These are phyloP conservation scores for Belgica antarctica DNA, from an alignment of 2,888 invertebrate species.

Conservation along the genomic window DNA sequence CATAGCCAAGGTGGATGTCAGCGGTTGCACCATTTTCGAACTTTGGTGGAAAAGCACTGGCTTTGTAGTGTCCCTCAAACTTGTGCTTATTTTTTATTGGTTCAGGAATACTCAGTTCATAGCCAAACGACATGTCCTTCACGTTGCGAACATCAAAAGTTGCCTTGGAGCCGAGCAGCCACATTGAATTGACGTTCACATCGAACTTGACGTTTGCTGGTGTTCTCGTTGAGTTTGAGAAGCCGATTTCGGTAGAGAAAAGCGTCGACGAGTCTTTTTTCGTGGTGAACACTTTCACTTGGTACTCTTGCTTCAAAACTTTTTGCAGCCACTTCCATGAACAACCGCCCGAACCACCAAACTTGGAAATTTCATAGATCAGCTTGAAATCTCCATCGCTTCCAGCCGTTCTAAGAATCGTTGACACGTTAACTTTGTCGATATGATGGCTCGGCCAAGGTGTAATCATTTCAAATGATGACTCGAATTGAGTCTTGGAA, in stretches of 20 bases:
- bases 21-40: constrained; percentile 49
- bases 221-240: constrained; percentile 58
- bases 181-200: constrained; percentile 59
- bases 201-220: background rate
- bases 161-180: constrained; percentile 51
- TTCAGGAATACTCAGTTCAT: constrained; percentile 26
- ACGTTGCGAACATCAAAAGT: constrained; percentile 2
- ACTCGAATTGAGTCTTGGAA: background rate
- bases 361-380: constrained; percentile 55
- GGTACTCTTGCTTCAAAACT: constrained; percentile 58
- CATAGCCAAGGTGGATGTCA: constrained; percentile 19
- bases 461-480: constrained; percentile 50
- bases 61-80: constrained; percentile 23
- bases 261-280: constrained; percentile 53
- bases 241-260: constrained; percentile 56
- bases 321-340: constrained; percentile 59
- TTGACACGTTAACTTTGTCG: constrained; percentile 50
- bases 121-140: constrained; percentile 22
- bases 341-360: constrained; percentile 55
- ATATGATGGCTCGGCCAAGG: constrained; percentile 54
- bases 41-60: constrained; percentile 48
- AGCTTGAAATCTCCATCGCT: constrained; percentile 50
- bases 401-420: constrained; percentile 48
- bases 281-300: constrained; percentile 55
- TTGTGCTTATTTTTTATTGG: constrained; percentile 33